A percentile compares a stretch with the other conserved stretches of the same genome.
Conservation (phyloP, 2,888 invertebrate species). For the Gymnosoma rotundatum region DNA sequence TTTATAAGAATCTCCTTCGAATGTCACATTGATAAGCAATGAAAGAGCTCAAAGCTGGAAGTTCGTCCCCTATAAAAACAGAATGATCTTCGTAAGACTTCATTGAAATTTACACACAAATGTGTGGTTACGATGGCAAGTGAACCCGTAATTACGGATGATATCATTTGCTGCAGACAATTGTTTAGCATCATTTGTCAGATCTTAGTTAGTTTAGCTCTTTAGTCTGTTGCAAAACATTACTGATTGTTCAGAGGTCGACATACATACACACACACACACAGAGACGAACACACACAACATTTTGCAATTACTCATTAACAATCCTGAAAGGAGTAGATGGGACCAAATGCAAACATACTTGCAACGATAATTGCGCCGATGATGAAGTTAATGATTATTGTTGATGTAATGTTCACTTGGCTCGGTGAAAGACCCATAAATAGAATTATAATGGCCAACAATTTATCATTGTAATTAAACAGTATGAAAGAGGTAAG, state of each 20-base stretch:
- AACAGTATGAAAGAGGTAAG: slow-evolving; percentile 47
- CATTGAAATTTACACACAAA: slow-evolving; percentile 4
- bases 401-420: slow-evolving; percentile 38
- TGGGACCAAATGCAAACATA: slow-evolving; percentile 24
- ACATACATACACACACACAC: slow-evolving; percentile 9
- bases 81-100: slow-evolving; percentile 36
- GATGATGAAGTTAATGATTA: slow-evolving; percentile 49
- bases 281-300: neutral
- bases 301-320: slow-evolving; percentile 65
- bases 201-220: slow-evolving; percentile 47
- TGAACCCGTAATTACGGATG: slow-evolving; percentile 69
- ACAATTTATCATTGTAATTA: slow-evolving; percentile 78
- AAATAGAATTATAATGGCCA: slow-evolving; percentile 78
- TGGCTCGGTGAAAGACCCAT: slow-evolving; percentile 69
- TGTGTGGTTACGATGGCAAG: slow-evolving; percentile 48
- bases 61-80: neutral
- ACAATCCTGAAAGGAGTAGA: slow-evolving; percentile 40
- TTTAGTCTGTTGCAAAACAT: slow-evolving; percentile 28
- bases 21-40: too few species aligned
- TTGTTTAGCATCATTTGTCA: slow-evolving; percentile 64
- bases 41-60: too few species aligned
- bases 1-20: too few species aligned
- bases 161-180: slow-evolving; percentile 60
- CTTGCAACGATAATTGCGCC: slow-evolving; percentile 35
- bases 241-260: slow-evolving; percentile 60